phyloP scores from a whole-genome alignment of 2,888 invertebrate species.

The Nemapogon koenigi region DNA sequence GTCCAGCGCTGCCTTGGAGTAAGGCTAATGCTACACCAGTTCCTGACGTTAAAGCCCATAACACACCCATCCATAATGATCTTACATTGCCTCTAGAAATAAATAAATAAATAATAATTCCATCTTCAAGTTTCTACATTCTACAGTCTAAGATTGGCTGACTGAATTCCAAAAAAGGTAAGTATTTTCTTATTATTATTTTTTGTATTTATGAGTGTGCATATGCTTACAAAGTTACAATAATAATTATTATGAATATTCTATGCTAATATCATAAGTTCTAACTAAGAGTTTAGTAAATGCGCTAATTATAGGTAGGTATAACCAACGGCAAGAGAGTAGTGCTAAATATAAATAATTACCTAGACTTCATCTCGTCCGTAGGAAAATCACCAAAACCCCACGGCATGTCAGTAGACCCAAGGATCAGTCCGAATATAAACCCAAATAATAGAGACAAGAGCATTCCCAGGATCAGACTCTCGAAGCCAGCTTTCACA shows the following conservation, averaged over 20 bases:
- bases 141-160: no score
- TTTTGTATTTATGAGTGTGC: no score
- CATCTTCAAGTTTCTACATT: no score
- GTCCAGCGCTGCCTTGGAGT: conserved; percentile 83
- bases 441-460: conserved; percentile 83
- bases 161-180: no score
- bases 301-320: no score
- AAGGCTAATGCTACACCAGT: conserved; percentile 86
- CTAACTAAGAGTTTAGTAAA: no score
- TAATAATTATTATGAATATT: no score
- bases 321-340: background rate
- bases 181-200: no score
- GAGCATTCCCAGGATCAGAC: conserved; percentile 72
- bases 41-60: conserved; percentile 78
- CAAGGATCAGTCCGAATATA: conserved; percentile 76
- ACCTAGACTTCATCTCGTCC: conserved; percentile 80
- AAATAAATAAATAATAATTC: no score
- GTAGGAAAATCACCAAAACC: conserved; percentile 80
- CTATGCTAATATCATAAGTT: no score
- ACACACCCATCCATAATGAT: conserved; percentile 76
- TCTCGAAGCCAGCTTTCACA: conserved; percentile 72
- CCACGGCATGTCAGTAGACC: conserved; percentile 78
- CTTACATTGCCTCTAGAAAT: conserved; percentile 70
- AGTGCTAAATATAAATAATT: conserved; percentile 16
- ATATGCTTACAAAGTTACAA: no score